Conservation (phyloP, 2,797 vertebrate genomes). For the Amblyopsis hoosieri region DNA sequence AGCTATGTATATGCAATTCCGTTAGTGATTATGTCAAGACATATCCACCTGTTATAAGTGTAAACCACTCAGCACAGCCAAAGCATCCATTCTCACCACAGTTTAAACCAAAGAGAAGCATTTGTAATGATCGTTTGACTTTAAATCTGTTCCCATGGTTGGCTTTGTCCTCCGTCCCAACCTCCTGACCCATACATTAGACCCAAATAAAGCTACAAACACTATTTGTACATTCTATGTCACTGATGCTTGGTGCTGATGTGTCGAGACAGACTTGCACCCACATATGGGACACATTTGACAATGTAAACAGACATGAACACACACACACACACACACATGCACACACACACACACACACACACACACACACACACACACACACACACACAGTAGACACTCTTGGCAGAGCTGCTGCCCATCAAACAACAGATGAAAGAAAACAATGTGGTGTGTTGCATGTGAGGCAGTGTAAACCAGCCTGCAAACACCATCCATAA, state of each 20-base stretch:
- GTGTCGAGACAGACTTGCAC: conserved; percentile 43
- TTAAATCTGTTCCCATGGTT: too few relatives aligned
- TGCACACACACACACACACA: conserved; percentile 14
- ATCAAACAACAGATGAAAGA: conserved; percentile 57
- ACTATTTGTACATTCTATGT: conserved; percentile 2
- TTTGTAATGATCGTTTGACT: too few relatives aligned
- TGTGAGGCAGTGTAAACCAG: conserved; percentile 33
- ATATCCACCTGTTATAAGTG: too few relatives aligned
- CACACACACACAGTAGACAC: conserved; percentile 24
- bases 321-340: conserved; percentile 13
- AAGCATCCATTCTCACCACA: too few relatives aligned
- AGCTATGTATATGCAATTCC: too few relatives aligned
- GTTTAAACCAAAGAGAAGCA: too few relatives aligned
- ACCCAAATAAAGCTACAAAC: too few relatives aligned
- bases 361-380: not conserved
- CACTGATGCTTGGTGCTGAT: conserved; percentile 18
- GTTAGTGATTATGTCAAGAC: too few relatives aligned
- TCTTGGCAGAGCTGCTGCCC: conserved; percentile 54
- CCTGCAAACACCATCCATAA: not conserved
- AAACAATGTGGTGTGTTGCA: conserved; percentile 53
- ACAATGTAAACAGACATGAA: conserved; percentile 69
- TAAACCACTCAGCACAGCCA: too few relatives aligned
- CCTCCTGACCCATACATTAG: too few relatives aligned
- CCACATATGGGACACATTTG: conserved; percentile 76
- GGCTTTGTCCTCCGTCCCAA: too few relatives aligned